Evolutionary conservation across 1,140 invertebrate genomes (phyloP), one percentile per base, ranked within the genome.

Genomic region (Hestina assimilis): DNA sequence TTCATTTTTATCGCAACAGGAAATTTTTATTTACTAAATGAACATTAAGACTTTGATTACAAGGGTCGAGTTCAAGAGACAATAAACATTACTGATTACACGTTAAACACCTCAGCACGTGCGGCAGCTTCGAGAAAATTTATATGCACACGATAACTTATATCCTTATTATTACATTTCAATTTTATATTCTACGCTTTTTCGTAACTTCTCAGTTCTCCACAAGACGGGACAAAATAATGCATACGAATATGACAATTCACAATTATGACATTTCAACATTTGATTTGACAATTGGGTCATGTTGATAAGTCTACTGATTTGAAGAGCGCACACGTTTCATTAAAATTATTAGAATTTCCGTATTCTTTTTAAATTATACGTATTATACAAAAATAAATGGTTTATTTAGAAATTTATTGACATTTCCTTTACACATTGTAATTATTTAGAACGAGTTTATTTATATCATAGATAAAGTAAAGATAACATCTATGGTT

Each of bases 1-100:
- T 63, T 45, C 63, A 66, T 68, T 59, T 53, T 78, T 75, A 81
- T 75, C 66, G 59, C 14, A 31, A 54, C 45, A 72, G 67, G 55
- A 71, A 70, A 68, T 48, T 60, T 72, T 53, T 55, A 69, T 66
- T 71, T 69, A 50, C 58, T 47, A 43, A 46, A 61, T 55, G 70
- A 68, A 67, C 31, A 69, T 43, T 68, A 29, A 38, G 7, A 66
- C 46, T 64, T 54, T 33, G 45, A 50, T 55, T 45, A 61, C 14
- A 50, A 24, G 41, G 53, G 52, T 54, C 28, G 51, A 56, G 58
- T 55, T 62, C 59, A 63, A 41, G 15, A 58, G 43, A 55, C 42
- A 54, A 57, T 48, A 33, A 58, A 62, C 55, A 59, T 46, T 66
- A 63, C 57, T 64, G 69, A 62, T 66, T 64, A 61, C 59, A 62